Percentiles rank a stretch among this genome's conserved stretches.
Evolutionary conservation across 2,113 vertebrate species (phyloP).

Genomic region (Callochromis pleurospilus): DNA sequence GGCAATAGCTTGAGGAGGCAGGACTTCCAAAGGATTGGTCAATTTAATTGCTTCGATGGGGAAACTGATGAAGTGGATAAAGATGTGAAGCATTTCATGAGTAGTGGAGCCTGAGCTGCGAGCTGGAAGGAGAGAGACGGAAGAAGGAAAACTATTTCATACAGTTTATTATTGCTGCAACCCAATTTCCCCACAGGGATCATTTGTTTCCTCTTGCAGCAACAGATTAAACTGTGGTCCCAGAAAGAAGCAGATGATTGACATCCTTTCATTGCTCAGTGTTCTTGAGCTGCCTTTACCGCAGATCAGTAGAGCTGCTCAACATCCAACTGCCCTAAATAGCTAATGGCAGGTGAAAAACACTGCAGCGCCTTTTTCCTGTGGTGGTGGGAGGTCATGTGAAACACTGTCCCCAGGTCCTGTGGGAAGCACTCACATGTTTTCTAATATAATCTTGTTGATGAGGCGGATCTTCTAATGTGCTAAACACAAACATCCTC

Average conservation of each 20-base stretch:
- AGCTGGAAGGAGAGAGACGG: neutral
- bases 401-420: constrained; percentile 23
- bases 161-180: neutral
- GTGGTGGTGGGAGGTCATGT: constrained; percentile 28
- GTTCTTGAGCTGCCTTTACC: neutral
- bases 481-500: constrained; percentile 22
- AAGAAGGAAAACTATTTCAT: neutral
- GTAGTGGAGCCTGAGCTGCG: neutral
- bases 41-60: neutral
- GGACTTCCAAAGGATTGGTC: neutral
- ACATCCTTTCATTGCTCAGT: neutral
- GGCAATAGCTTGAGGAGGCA: neutral
- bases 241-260: neutral
- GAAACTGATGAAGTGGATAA: neutral
- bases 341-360: constrained; percentile 15
- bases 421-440: constrained; percentile 22
- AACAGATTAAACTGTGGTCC: neutral
- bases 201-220: neutral
- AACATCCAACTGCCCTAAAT: neutral
- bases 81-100: neutral
- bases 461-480: neutral
- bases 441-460: constrained; percentile 13
- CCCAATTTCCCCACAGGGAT: neutral
- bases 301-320: neutral
- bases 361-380: neutral